Evolutionary conservation across 2,888 invertebrate genomes (phyloP), one percentile per base, ranked within the genome.

Genomic region (Gymnocheta viridis): DNA sequence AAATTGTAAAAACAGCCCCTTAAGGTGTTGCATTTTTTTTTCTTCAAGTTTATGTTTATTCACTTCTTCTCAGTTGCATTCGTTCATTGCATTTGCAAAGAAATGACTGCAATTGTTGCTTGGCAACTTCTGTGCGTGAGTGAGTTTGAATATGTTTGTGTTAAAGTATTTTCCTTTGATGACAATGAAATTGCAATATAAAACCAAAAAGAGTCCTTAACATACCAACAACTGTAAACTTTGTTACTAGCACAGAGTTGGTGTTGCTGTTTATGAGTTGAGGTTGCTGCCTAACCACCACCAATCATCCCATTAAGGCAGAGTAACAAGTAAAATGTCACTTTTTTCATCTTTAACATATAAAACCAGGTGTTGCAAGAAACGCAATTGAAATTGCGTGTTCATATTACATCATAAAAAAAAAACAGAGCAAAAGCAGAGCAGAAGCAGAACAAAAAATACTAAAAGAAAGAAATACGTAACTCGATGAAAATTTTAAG

Each of bases 321-420:
- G 29, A 69, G 69, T 64, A 60, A 81, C 66, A 73, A 51, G 58
- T 74, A 64, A 82, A 76, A 76, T 82, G 81, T 64, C 73, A 69
- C 51, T 69, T 51, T 67, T 69, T 54, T 17, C 32, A 27, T 38
- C 17, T n/a, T 29, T 3, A 69, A 22, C 19, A 47, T 56, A 82
- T 32, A 47, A 44, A 62, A 64, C 69, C 69, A 82, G 74, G 81
- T 82, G 81, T 82, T 62, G 69, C 69, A 76, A 70, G 74, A 69
- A 82, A 76, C 81, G 81, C 81, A 76, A 82, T 76, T 70, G 81
- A 82, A 82, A 82, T 82, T 82, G 81, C 81, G 81, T 82, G 81
- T 74, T 76, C 69, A 70, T 74, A 76, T 76, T 70, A 56, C 69
- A 76, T 14, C 44, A 51, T 29, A 66, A 73, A 12, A 51, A 24